phyloP scores from a whole-genome alignment of 2,888 invertebrate genomes.

The Galerucella nymphaeae region DNA sequence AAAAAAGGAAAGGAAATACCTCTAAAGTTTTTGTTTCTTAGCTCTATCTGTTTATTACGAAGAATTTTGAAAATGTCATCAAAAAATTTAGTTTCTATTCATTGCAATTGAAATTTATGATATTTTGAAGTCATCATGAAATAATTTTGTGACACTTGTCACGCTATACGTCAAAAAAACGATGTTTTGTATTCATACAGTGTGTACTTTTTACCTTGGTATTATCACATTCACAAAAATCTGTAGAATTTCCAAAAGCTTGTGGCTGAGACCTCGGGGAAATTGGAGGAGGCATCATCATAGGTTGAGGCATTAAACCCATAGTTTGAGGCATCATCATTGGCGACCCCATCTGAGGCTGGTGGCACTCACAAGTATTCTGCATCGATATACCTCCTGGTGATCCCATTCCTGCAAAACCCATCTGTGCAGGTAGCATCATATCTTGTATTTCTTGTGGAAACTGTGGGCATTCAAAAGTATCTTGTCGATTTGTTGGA shows the following conservation, averaged over 20 bases:
- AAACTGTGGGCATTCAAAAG: neutral
- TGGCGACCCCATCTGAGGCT: neutral
- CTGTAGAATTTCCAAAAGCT: neutral
- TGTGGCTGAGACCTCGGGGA: neutral
- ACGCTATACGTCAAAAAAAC: neutral
- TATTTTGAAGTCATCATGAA: neutral
- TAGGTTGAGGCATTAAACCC: neutral
- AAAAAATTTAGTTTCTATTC: neutral
- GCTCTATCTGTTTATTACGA: neutral
- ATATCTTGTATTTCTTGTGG: neutral
- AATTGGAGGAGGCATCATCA: neutral
- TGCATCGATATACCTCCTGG: neutral
- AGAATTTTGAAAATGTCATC: neutral
- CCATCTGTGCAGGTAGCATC: neutral
- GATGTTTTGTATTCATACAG: too few relatives aligned
- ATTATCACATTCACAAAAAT: constrained; percentile 20
- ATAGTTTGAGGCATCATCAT: neutral
- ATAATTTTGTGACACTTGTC: neutral
- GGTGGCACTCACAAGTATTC: constrained; percentile 11
- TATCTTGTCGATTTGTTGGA: neutral
- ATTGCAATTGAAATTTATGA: neutral
- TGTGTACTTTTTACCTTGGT: too few relatives aligned
- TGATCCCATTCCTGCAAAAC: neutral
- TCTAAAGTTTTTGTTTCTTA: neutral
- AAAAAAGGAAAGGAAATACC: neutral